A percentile compares a stretch with the other conserved stretches of the same genome.
phyloP scores from a whole-genome alignment of 2,797 vertebrate species.

The Peromyscus aztecus region DNA sequence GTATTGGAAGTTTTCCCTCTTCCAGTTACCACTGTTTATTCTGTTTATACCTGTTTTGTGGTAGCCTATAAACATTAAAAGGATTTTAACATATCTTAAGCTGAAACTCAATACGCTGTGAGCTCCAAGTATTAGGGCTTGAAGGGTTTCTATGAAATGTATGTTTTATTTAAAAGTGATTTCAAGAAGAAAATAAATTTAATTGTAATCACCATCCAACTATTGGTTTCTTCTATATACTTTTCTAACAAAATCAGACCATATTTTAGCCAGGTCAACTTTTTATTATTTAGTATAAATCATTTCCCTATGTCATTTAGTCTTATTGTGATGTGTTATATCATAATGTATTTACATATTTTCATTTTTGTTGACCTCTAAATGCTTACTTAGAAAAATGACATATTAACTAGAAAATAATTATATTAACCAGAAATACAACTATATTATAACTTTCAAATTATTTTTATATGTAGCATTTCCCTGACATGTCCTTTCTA shows the following conservation, averaged over 20 bases:
- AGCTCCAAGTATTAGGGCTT: conserved; percentile 53
- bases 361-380: conserved; percentile 68
- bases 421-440: conserved; percentile 51
- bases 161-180: conserved; percentile 69
- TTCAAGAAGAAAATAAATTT: conserved; percentile 80
- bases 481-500: conserved; percentile 26
- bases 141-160: conserved; percentile 65
- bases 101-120: background rate
- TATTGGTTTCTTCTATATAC: conserved; percentile 64
- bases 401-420: conserved; percentile 64
- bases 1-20: conserved; percentile 42
- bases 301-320: conserved; percentile 43
- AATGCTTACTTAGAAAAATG: conserved; percentile 1
- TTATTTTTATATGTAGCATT: conserved; percentile 59
- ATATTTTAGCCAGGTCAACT: background rate
- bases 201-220: conserved; percentile 65
- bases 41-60: conserved; percentile 45
- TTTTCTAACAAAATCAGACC: conserved; percentile 61
- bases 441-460: conserved; percentile 54
- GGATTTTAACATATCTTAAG: conserved; percentile 65
- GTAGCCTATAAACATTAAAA: conserved; percentile 44
- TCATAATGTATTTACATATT: conserved; percentile 41
- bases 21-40: conserved; percentile 59
- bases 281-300: conserved; percentile 54
- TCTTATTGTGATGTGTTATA: conserved; percentile 13